Percentiles rank a stretch among this genome's conserved stretches.
Conservation (phyloP, 2,113 vertebrate species). For the Pachyramphus minor region DNA sequence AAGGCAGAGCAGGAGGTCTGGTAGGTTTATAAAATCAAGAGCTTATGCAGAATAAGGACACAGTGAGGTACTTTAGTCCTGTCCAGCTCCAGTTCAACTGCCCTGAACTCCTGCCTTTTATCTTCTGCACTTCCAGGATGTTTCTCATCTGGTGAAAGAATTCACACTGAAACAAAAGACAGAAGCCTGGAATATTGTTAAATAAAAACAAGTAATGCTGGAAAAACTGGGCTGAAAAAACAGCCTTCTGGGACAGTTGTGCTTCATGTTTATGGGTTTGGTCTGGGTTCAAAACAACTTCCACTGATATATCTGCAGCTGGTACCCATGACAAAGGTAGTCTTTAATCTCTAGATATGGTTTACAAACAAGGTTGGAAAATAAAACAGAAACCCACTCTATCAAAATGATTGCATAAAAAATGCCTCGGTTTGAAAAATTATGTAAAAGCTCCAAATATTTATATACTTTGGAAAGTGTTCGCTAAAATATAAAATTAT, state of each 20-base stretch:
- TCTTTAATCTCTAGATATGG: neutral
- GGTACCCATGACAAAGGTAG: neutral
- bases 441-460: neutral
- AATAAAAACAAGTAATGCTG: neutral
- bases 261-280: neutral
- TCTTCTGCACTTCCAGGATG: neutral
- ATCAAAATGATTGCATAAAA: neutral
- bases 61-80: neutral
- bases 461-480: neutral
- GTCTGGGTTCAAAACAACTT: neutral
- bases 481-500: neutral
- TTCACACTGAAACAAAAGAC: neutral
- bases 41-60: neutral
- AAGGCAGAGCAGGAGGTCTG: neutral
- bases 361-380: neutral
- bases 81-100: neutral
- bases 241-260: neutral
- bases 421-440: neutral
- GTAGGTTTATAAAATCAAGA: neutral
- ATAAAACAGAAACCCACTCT: neutral
- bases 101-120: neutral
- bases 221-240: neutral
- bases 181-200: neutral
- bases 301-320: neutral
- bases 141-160: neutral